Percentiles rank a stretch among this genome's conserved stretches.
phyloP scores from a whole-genome alignment of 2,113 vertebrate genomes.

The Cynoglossus semilaevis region DNA sequence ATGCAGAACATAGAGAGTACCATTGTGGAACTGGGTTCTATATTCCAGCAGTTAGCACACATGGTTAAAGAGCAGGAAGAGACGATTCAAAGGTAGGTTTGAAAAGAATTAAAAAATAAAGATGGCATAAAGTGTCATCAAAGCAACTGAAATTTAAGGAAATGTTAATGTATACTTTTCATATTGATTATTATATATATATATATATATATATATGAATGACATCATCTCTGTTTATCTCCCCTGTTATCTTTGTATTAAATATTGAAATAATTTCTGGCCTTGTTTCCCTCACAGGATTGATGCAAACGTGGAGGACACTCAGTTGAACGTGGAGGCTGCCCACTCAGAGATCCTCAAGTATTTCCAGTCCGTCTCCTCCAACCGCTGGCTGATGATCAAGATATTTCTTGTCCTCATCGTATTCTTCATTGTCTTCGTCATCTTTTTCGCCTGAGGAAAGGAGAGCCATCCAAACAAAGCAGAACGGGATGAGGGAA shows the following conservation, averaged over 20 bases:
- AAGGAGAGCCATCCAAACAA: neutral
- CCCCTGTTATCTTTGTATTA: too few relatives aligned
- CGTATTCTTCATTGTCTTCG: slow-evolving; percentile 92
- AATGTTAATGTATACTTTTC: too few relatives aligned
- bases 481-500: neutral
- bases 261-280: too few relatives aligned
- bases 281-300: slow-evolving; percentile 72
- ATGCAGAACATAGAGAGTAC: slow-evolving; percentile 95
- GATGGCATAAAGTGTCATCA: too few relatives aligned
- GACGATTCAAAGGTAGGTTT: slow-evolving; percentile 84
- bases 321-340: slow-evolving; percentile 87
- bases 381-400: slow-evolving; percentile 94
- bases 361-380: slow-evolving; percentile 93
- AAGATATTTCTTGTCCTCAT: slow-evolving; percentile 95
- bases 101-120: neutral
- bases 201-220: too few relatives aligned
- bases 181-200: too few relatives aligned
- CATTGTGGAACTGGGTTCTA: slow-evolving; percentile 90
- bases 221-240: too few relatives aligned
- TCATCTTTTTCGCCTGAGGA: slow-evolving; percentile 89
- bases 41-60: slow-evolving; percentile 91
- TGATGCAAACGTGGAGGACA: slow-evolving; percentile 88
- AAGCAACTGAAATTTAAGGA: too few relatives aligned
- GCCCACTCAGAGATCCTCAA: slow-evolving; percentile 92
- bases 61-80: slow-evolving; percentile 96